Evolutionary conservation across 2,888 invertebrate species (phyloP), one percentile per base, ranked within the genome.

Genomic region (Lagria hirta): DNA sequence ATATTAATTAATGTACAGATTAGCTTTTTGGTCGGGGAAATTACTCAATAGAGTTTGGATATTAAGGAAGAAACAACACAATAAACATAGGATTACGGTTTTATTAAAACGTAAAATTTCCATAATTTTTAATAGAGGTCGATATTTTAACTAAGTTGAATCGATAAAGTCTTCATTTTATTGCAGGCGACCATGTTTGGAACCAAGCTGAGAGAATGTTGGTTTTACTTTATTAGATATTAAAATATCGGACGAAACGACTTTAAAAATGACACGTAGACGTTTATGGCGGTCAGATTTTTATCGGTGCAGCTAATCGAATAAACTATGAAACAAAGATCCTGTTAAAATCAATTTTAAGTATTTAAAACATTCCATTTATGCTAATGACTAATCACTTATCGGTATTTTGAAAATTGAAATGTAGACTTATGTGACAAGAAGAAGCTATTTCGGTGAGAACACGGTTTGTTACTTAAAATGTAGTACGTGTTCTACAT

Each of bases 141-240:
- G 21, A 43, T 52, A 49, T 52, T 50, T 53, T 50, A 54, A 55
- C 53, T 48, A 49, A 54, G 46, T 48, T 43, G 49, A 35, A 51
- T 56, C 63, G 55, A 64, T 64, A 64, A 64, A 64, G 52, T 54
- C 49, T 53, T 50, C 43, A 60, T 52, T 64, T 64, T 63, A 63
- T 48, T 57, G 55, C 54, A 35, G 37, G 29, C 51, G 50, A 46
- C 64, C 64, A 58, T 62, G 60, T 64, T 57, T 55, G 64, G 61
- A 57, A 58, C 61, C 67, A 64, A 64, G 66, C 65, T 64, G 67
- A 48, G 64, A 55, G 60, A 62, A 60, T 55, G 61, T 35, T 36
- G 46, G 28, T 28, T 45, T 37, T 63, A 64, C 65, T 67, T 68
- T 69, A 69, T 68, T 68, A 64, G 62, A 64, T 65, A 66, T 67